A percentile compares a stretch with the other conserved stretches of the same genome.
Conservation (phyloP, 92 coral and sea anemone genomes). For the Micromussa lordhowensis region DNA sequence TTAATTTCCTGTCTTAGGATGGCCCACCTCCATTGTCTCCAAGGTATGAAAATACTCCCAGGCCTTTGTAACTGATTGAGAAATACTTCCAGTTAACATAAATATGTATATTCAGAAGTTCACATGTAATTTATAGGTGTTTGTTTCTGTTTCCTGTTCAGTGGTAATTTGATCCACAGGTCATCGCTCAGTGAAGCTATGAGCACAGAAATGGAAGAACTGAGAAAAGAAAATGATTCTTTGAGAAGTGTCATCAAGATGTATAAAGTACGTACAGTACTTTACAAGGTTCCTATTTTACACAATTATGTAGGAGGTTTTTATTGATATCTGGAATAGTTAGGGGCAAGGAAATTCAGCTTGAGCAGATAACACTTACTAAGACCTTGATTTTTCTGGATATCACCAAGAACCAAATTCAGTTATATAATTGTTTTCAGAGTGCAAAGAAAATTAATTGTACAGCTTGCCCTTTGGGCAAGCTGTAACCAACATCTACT, state of each 20-base stretch:
- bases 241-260: constrained; percentile 35
- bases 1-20: not conserved
- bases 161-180: not conserved
- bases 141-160: not conserved
- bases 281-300: too few species aligned
- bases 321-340: too few species aligned
- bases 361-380: too few species aligned
- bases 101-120: not conserved
- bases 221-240: constrained; percentile 27
- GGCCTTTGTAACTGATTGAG: not conserved
- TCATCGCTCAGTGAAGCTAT: constrained; percentile 33
- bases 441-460: too few species aligned
- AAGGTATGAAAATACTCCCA: constrained; percentile 22
- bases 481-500: too few species aligned
- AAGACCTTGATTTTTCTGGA: too few species aligned
- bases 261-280: constrained; percentile 16
- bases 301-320: too few species aligned
- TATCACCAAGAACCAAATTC: too few species aligned
- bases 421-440: too few species aligned
- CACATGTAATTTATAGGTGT: not conserved
- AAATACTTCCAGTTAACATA: constrained; percentile 21
- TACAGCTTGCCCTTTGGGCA: too few species aligned
- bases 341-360: too few species aligned
- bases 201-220: constrained; percentile 34
- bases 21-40: constrained; percentile 48